These are phyloP conservation scores for Falco peregrinus DNA, from an alignment of 2,797 vertebrate species.

Conservation along the genomic window DNA sequence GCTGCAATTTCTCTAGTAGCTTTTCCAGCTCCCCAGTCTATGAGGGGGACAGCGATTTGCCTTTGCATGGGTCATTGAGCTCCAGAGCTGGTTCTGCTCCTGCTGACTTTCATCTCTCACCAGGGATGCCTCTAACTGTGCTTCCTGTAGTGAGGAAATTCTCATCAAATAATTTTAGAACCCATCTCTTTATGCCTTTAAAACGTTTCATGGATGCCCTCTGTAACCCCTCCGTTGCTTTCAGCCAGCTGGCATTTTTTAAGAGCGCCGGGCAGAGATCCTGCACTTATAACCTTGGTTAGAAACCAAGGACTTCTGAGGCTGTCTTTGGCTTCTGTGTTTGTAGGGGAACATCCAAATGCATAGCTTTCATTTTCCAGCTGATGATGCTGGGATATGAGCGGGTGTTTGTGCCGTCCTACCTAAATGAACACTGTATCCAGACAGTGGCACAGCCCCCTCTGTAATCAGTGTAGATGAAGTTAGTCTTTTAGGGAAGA, in stretches of 20 bases:
- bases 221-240: neutral
- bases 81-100: slow-evolving; percentile 47
- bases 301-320: slow-evolving; percentile 8
- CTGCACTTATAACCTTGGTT: neutral
- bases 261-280: neutral
- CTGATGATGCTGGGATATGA: neutral
- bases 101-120: slow-evolving; percentile 50
- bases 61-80: slow-evolving; percentile 34
- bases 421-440: neutral
- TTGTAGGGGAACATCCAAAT: neutral
- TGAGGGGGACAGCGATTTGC: neutral
- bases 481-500: neutral
- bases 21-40: neutral
- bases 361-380: neutral
- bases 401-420: neutral
- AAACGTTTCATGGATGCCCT: slow-evolving; percentile 8
- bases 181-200: slow-evolving; percentile 9
- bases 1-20: neutral
- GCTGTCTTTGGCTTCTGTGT: neutral
- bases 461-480: neutral
- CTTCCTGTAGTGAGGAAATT: slow-evolving; percentile 61
- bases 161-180: slow-evolving; percentile 49
- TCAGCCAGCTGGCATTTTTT: neutral
- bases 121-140: slow-evolving; percentile 54
- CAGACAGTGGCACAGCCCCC: neutral